Base-by-base conservation (phyloP, 2,888 invertebrate species). In the Lingula anatina region DNA sequence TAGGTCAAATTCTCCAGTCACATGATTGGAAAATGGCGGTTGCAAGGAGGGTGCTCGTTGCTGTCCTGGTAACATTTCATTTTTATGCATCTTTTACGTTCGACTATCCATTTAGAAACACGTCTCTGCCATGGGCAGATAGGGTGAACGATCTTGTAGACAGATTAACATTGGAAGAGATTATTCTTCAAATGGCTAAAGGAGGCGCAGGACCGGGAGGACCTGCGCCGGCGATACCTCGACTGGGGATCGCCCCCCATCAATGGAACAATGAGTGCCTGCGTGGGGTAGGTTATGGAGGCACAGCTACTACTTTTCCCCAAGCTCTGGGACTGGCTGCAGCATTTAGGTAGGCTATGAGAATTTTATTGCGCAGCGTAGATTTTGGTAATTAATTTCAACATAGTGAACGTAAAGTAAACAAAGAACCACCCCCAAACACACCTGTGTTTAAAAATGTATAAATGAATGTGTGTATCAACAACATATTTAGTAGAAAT, bases 191-290 rank as follows among this genome's bases (percentile, higher is more conserved):
- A 55, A 60, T 61, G 61, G 50, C 55, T n/a, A 50, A 54, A 1
- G 60, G 57, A 24, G 46, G 53, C 9, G 53, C 49, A 12, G 57
- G 61, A 18, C 55, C 56, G n/a, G 53, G 51, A 1, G 64, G 65
- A 5, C 66, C 66, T 2, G 66, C 71, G 9, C 70, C 71, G 21
- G 60, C 65, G 5, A 67, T 72, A 27, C 42, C 54, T 1, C 56
- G 70, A 21, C 60, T 73, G n/a, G 65, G 66, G 15, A 62, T 73
- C 21, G 54, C 55, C n/a, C 68, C 70, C 0, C 71, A 70, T 49
- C 58, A 61, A 20, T 73, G 69, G 69, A 65, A 66, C 46, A 65
- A 70, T 3, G 73, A 73, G 50, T 73, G 73, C 58, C 55, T 71
- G n/a, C 51, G 68, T 9, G 73, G 73, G 3, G 70, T 67, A 35